Evolutionary conservation across 1,140 invertebrate species (phyloP).

Genomic region (Olivierus martensii): DNA sequence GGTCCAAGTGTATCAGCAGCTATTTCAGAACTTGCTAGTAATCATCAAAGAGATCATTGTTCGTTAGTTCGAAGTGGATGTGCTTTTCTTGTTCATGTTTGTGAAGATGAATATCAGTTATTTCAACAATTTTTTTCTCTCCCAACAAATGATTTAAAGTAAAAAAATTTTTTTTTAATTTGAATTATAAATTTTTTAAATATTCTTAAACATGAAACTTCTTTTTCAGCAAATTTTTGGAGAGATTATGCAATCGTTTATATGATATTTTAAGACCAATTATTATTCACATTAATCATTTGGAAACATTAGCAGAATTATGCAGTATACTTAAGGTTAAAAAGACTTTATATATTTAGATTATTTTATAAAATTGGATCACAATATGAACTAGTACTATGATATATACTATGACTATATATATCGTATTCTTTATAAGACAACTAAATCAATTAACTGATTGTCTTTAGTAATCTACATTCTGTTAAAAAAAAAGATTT

Average conservation of each 20-base stretch:
- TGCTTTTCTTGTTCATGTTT: constrained; percentile 76
- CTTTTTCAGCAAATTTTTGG: constrained; percentile 44
- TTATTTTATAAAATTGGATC: too few species aligned
- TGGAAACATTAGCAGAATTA: constrained; percentile 93
- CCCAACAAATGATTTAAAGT: constrained; percentile 48
- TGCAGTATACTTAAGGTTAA: constrained; percentile 66
- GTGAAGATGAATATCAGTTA: constrained; percentile 78
- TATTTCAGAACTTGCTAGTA: constrained; percentile 49
- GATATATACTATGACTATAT: too few species aligned
- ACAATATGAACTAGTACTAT: too few species aligned
- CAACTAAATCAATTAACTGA: too few species aligned
- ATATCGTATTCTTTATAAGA: too few species aligned
- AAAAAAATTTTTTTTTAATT: constrained; percentile 26
- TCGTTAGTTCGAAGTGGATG: constrained; percentile 71
- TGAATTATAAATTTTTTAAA: not conserved
- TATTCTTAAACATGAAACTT: not conserved
- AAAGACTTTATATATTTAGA: constrained; percentile 1
- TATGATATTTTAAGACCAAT: constrained; percentile 90
- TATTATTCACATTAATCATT: constrained; percentile 92
- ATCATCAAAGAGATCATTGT: constrained; percentile 70
- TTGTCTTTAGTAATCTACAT: too few species aligned
- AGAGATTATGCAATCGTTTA: constrained; percentile 68
- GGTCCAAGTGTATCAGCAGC: constrained; percentile 59
- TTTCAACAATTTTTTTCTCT: constrained; percentile 77
- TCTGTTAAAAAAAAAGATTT: too few species aligned